phyloP scores from a whole-genome alignment of 2,888 invertebrate species.

The Penaeus monodon region DNA sequence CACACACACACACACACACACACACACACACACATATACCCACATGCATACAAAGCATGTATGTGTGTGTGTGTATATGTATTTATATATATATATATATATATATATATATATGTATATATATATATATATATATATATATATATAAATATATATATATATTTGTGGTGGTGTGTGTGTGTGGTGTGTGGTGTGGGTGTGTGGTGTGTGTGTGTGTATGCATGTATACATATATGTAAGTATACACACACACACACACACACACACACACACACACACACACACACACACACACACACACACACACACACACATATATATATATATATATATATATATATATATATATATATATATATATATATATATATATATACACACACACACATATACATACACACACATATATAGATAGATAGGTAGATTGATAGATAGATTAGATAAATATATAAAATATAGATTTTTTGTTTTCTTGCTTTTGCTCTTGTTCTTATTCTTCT shows the following conservation, averaged over 20 bases:
- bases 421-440: constrained; percentile 29
- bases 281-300: not conserved
- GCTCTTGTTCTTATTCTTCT: not conserved
- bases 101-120: too few relatives aligned
- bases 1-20: not conserved
- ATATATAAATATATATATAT: too few relatives aligned
- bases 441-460: constrained; percentile 14
- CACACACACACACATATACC: not conserved
- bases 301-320: constrained; percentile 4
- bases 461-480: not conserved
- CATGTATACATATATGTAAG: not conserved
- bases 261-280: not conserved
- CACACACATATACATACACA: constrained; percentile 24
- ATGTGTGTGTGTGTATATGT: too few relatives aligned
- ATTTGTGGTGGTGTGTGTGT: too few relatives aligned
- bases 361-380: constrained; percentile 37
- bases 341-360: constrained; percentile 31
- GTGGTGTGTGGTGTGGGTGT: too few relatives aligned
- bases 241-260: not conserved
- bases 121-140: too few relatives aligned
- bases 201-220: not conserved
- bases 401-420: constrained; percentile 5
- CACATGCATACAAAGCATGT: too few relatives aligned
- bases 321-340: constrained; percentile 9
- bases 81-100: too few relatives aligned